Evolutionary conservation across 2,113 vertebrate genomes (phyloP).

Genomic region (Phyllostomus hastatus): DNA sequence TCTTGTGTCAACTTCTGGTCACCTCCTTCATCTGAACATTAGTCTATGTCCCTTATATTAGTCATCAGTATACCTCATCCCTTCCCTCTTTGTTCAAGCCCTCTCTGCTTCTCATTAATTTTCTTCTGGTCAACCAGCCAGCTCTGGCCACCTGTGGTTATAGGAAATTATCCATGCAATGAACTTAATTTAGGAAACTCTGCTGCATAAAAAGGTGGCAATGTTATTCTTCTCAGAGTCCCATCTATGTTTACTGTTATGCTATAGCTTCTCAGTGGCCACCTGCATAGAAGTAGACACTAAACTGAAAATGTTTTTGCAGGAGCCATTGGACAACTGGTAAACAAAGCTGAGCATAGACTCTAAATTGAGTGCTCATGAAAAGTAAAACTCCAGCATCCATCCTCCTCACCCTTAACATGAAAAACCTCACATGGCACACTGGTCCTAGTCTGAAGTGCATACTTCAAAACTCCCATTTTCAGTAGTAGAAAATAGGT

Average conservation of each 20-base stretch:
- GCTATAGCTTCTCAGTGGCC: background rate
- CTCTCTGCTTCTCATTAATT: conserved; percentile 33
- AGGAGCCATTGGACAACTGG: background rate
- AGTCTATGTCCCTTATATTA: background rate
- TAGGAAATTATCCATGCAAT: conserved; percentile 58
- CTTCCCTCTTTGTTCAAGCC: background rate
- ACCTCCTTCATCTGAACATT: background rate
- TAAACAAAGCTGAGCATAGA: background rate
- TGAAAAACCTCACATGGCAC: background rate
- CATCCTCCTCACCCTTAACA: background rate
- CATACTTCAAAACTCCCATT: background rate
- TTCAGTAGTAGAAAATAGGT: background rate
- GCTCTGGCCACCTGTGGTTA: conserved; percentile 12
- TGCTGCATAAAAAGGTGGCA: background rate
- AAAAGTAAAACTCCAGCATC: background rate
- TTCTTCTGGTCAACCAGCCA: conserved; percentile 20
- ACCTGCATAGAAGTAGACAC: background rate
- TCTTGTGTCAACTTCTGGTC: conserved; percentile 6
- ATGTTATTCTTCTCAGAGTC: background rate
- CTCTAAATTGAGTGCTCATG: background rate
- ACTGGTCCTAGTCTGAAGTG: background rate
- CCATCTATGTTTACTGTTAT: conserved; percentile 3
- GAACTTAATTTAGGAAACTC: conserved; percentile 57
- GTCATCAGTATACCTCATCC: background rate
- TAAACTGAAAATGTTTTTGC: background rate